Base-by-base conservation (phyloP, 2,113 vertebrate genomes). In the Podilymbus podiceps region DNA sequence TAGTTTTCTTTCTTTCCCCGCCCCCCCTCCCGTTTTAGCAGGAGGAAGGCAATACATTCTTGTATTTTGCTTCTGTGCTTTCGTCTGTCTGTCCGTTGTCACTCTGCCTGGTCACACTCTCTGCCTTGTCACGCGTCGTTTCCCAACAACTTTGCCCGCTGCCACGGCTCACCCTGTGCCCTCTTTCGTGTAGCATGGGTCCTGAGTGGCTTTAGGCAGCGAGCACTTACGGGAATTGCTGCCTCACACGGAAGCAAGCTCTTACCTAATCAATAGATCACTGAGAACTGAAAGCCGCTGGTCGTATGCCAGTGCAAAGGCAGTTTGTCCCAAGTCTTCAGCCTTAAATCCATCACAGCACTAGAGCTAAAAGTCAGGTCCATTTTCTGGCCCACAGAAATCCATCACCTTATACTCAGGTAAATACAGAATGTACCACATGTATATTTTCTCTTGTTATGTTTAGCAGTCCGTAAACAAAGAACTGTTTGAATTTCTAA, bases 1-100 rank as follows among this genome's bases (percentile, higher is more conserved):
- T 35, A 30, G 15, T 62, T 60, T 33, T 46, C 5, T 2, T 62
- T 60, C 30, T 46, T 6, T 2, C 2, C 3, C 24, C 4, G 4
- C 1, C 6, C 11, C 11, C 8, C 1, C 3, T 24, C 5, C 0
- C 5, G 1, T 69, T 88, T 52, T 74, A 64, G n/a, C 71, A 64
- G 18, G 52, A 89, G 11, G 24, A 55, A 27, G 23, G 30, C n/a
- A 75, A 24, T 21, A 56, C 55, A 33, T 20, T 69, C 28, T 27
- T 73, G 17, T 67, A 33, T 69, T 90, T 72, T 84, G 11, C 31
- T 84, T 86, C 59, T 50, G 11, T 67, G 2, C 86, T 89, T 89
- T n/a, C 50, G 66, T 80, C 64, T 52, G 92, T 71, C 55, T 86
- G 47, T 58, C 35, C 8, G 3, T 77, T 59, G 35, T 75, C 27